A percentile compares a stretch with the other conserved stretches of the same genome.
Evolutionary conservation across 1,140 invertebrate genomes (phyloP).

Genomic region (Pseudomyrmex pallidus): DNA sequence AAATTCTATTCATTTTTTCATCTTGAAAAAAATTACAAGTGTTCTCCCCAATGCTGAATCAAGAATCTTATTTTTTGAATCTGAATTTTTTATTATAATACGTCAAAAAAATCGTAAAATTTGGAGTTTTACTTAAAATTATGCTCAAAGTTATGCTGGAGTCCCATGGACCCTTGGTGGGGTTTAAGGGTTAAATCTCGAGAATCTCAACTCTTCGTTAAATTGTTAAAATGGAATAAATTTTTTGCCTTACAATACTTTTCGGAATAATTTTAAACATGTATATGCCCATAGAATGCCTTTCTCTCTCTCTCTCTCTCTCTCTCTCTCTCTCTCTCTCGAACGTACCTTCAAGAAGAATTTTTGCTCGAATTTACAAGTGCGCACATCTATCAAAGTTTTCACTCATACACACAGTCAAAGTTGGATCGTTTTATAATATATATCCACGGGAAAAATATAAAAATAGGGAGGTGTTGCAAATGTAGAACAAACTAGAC

Average conservation of each 20-base stretch:
- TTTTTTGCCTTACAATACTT: background rate
- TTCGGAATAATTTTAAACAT: conserved; percentile 19
- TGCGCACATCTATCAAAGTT: conserved; percentile 29
- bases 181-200: too few species aligned
- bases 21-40: too few species aligned
- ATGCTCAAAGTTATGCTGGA: too few species aligned
- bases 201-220: too few species aligned
- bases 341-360: background rate
- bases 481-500: conserved; percentile 48
- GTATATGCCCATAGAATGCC: background rate
- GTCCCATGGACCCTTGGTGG: too few species aligned
- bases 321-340: background rate
- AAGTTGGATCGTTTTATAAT: conserved; percentile 39
- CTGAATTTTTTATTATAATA: too few species aligned
- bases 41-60: too few species aligned
- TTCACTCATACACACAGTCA: background rate
- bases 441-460: background rate
- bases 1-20: too few species aligned
- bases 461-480: conserved; percentile 28
- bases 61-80: too few species aligned
- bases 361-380: conserved; percentile 7
- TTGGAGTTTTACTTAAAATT: too few species aligned
- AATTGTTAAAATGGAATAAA: background rate
- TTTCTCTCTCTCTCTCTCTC: too few species aligned
- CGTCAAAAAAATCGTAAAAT: too few species aligned